Evolutionary conservation across 1,140 invertebrate species (phyloP), one percentile per base, ranked within the genome.

Genomic region (Sipha flava): DNA sequence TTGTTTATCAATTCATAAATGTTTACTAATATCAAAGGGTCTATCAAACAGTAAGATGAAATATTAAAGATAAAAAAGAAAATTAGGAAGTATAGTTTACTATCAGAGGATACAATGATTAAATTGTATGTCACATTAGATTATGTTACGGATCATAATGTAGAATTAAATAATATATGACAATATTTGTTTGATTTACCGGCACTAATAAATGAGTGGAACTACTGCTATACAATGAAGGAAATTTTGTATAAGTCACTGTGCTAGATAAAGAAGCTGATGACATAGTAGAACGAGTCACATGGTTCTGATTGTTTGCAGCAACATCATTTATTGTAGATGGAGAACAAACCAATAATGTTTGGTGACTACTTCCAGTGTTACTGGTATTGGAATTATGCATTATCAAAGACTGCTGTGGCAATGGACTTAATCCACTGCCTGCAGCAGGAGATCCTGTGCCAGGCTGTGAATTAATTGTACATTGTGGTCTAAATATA

Each of bases 281-380:
- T 31, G 29, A 73, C 23, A 18, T 59, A 21, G 54, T 6, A 12
- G 73, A n/a, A 57, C 34, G 34, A 40, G 52, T 77, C 31, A 54
- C 31, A 59, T 54, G 52, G n/a, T 77, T 59, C 18, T 77, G 73
- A 29, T 77, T 77, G 34, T 43, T 59, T 26, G 1, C 66, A 23
- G 3, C 29, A 52, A 57, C 23, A 40, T 31, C 34, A 29, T 77
- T 77, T 23, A 75, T 57, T 23, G 72, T 26, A 16, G 49, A 31
- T 57, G 49, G 72, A 0, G 73, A 77, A 59, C 73, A 77, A 77
- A 77, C 73, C 14, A 77, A 77, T 57, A 77, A 77, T 59, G 73
- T 59, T 43, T 57, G 73, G 14, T 59, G 57, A 77, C 34, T 43
- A 54, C 47, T 10, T 34, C 70, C 45, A 57, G 73, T 16, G 12